Evolutionary conservation across 2,888 invertebrate species (phyloP), one percentile per base, ranked within the genome.

Genomic region (Cetonia aurata): DNA sequence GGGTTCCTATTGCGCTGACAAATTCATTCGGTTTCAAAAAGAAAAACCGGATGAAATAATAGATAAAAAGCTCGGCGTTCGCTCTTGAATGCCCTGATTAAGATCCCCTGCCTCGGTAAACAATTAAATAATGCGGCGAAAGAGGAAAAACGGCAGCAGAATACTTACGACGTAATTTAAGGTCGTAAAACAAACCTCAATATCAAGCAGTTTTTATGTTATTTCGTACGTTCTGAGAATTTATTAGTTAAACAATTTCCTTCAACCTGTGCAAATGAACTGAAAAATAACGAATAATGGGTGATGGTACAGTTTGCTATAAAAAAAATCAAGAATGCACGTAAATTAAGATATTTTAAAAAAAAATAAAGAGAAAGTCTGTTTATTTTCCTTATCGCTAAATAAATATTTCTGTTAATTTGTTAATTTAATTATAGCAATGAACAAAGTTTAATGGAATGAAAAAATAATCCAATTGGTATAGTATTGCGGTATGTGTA

Each of bases 71-170:
- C 12, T 19, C 50, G 15, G 15, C 13, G 15, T 50, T 50, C 50
- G 50, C 13, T 50, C 17, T 50, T 25, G 25, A 25, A 25, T 25
- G 25, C 25, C 25, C 25, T 25, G 25, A 25, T 25, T 25, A 25
- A 25, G 50, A 13, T 50, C 50, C 15, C 50, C 13, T 50, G 50
- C 50, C 50, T 15, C 50, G 17, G 17, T 50, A 50, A 50, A 15
- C 50, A 50, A 50, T 50, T 50, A 50, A 50, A 50, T 50, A 50
- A 50, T 19, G 50, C 50, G 50, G 17, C 17, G 50, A 50, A 50
- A 50, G 50, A 50, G 50, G 50, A 50, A 50, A 50, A 50, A 50
- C 19, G 50, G 17, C 50, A 50, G 19, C 50, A 13, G 50, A 50
- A 50, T 50, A 50, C 50, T 50, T 50, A 15, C 50, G 50, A 50